A percentile compares a stretch with the other conserved stretches of the same genome.
These are phyloP conservation scores for Drosophila bifasciata DNA, from an alignment of 1,140 invertebrate genomes.

Conservation along the genomic window DNA sequence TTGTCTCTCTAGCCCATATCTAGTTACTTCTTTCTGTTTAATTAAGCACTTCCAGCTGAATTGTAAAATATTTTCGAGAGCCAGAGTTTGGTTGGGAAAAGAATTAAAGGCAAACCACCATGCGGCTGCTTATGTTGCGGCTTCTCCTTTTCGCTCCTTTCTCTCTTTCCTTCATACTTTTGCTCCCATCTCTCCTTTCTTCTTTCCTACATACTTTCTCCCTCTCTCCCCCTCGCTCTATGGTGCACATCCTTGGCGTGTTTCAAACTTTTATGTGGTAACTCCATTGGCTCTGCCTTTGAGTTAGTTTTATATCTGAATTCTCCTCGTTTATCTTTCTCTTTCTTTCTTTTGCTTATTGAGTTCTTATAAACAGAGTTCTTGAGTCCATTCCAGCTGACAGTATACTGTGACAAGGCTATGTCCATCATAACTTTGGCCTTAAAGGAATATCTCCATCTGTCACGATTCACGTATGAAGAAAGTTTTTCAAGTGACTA, in stretches of 20 bases:
- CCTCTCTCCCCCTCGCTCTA: no score
- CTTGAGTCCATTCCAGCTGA: neutral
- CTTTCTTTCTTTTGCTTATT: slow-evolving; percentile 56
- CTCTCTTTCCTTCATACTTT: neutral
- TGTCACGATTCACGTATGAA: neutral
- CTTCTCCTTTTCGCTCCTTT: neutral
- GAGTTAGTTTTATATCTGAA: slow-evolving; percentile 2
- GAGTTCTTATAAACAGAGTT: slow-evolving; percentile 55
- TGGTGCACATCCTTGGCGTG: slow-evolving; percentile 13
- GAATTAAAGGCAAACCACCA: slow-evolving; percentile 76
- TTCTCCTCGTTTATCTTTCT: slow-evolving; percentile 11
- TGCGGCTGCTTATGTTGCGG: slow-evolving; percentile 41
- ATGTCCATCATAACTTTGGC: slow-evolving; percentile 46
- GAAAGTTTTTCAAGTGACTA: no score
- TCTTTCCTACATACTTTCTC: neutral
- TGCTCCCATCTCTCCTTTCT: neutral
- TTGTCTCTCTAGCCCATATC: slow-evolving; percentile 7
- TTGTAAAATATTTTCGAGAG: slow-evolving; percentile 73
- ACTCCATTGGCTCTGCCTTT: slow-evolving; percentile 28
- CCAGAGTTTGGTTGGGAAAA: slow-evolving; percentile 71
- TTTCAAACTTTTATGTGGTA: slow-evolving; percentile 42
- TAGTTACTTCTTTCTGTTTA: slow-evolving; percentile 49
- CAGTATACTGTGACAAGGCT: slow-evolving; percentile 3
- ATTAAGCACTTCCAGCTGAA: slow-evolving; percentile 77
- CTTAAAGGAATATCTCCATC: slow-evolving; percentile 17